A percentile compares a stretch with the other conserved stretches of the same genome.
phyloP scores from a whole-genome alignment of 2,888 invertebrate species.

The Melitaea athalia region DNA sequence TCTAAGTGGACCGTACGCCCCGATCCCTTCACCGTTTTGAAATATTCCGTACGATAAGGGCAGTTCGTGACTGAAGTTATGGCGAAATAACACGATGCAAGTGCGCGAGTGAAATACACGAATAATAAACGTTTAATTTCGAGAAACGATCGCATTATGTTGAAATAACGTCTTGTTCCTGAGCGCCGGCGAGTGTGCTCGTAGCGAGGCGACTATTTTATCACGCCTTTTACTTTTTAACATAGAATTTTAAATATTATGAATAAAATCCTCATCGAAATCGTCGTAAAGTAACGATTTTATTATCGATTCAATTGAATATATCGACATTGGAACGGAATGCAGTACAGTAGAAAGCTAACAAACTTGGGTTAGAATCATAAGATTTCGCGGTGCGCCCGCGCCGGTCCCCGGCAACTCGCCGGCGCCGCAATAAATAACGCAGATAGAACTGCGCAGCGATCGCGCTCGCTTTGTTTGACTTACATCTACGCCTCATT shows the following conservation, averaged over 20 bases:
- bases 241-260: not conserved
- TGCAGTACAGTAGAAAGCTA: slow-evolving; percentile 33
- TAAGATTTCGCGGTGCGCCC: slow-evolving; percentile 30
- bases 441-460: slow-evolving; percentile 50
- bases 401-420: slow-evolving; percentile 27
- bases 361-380: slow-evolving; percentile 32
- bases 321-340: slow-evolving; percentile 14
- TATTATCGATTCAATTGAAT: slow-evolving; percentile 13
- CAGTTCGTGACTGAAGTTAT: slow-evolving; percentile 42
- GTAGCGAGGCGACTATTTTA: slow-evolving; percentile 2
- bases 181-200: not conserved
- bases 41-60: slow-evolving; percentile 38
- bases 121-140: slow-evolving; percentile 32
- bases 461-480: slow-evolving; percentile 45
- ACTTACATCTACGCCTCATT: slow-evolving; percentile 45
- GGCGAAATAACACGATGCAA: slow-evolving; percentile 45
- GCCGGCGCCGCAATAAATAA: slow-evolving; percentile 56
- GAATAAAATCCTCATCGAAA: slow-evolving; percentile 7
- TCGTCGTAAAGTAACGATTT: slow-evolving; percentile 10
- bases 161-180: slow-evolving; percentile 38
- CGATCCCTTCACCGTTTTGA: slow-evolving; percentile 40
- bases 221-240: slow-evolving; percentile 10
- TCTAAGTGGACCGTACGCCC: slow-evolving; percentile 18
- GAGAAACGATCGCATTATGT: slow-evolving; percentile 43
- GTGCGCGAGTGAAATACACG: slow-evolving; percentile 26